Evolutionary conservation across 1,140 invertebrate species (phyloP), one percentile per base, ranked within the genome.

Genomic region (Macrobrachium nipponense): DNA sequence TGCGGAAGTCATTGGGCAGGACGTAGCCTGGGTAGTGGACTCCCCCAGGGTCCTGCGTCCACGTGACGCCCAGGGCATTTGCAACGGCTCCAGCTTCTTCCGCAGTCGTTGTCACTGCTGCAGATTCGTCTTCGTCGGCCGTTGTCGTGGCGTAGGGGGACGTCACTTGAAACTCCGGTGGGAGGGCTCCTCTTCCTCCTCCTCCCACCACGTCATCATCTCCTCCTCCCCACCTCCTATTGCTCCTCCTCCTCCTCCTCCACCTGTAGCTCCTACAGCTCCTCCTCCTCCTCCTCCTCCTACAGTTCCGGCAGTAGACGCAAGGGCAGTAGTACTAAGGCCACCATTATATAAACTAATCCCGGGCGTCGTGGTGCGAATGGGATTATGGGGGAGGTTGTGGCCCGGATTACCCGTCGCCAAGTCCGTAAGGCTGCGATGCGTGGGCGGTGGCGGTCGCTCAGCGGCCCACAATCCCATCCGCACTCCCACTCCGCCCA

Each of bases 11-110:
- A 66, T 88, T 84, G 60, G 80, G 88, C 70, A 82, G 76, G 51
- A 88, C 88, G 66, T 88, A 83, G 10, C 84, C 88, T 27, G 88
- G 88, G 80, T 88, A 88, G 77, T 88, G 88, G 60, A 88, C 88
- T 23, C 44, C 88, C 20, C 84, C 81, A 8, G 88, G 88, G 68
- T 88, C 88, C 58, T 88, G 85, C 20, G 17, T 58, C 82, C 82
- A 85, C 17, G 58, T 75, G 6, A 17, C 51, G 17, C 62, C 82
- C 66, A 44, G 14, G 23, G 58, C 78, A 59, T 59, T 61, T 18
- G 77, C 77, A 51, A 62, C 79, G 6, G 51, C 64, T 44, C 27
- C 73, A 11, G 73, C 73, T 51, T 27, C 44, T 51, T 36, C 44
- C 5, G 76, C 75, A 27, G 82, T 85, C 8, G 76, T 79, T 17